phyloP scores from a whole-genome alignment of 37 sponge, comb jelly and placozoan genomes.

The Mnemiopsis leidyi region DNA sequence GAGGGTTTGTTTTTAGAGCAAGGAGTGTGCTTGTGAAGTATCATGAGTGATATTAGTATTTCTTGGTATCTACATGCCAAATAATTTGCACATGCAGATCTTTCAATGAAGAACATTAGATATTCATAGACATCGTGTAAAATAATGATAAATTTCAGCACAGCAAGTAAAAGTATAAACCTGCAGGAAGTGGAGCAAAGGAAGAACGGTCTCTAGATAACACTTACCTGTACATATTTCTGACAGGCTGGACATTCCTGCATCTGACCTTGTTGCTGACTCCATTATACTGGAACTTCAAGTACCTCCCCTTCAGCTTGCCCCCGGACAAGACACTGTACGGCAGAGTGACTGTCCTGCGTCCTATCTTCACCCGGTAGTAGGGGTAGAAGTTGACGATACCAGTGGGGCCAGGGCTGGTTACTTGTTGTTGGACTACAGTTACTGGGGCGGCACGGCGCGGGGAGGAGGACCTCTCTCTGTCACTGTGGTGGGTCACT shows the following conservation, averaged over 20 bases:
- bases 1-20: no score
- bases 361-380: not conserved
- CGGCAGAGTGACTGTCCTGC: not conserved
- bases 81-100: no score
- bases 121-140: no score
- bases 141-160: no score
- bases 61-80: no score
- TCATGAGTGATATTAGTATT: no score
- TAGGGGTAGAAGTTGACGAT: conserved; percentile 43
- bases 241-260: conserved; percentile 22
- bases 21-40: no score
- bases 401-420: not conserved
- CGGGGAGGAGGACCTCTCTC: not conserved
- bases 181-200: no score
- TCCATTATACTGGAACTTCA: conserved; percentile 27
- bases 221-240: conserved; percentile 13
- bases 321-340: not conserved
- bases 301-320: not conserved
- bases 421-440: no score
- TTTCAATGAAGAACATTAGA: no score
- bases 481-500: not conserved
- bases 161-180: no score
- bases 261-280: not conserved
- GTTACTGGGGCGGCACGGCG: not conserved
- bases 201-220: no score